Base-by-base conservation (phyloP, 2,888 invertebrate genomes). In the Perizoma flavofasciatum region DNA sequence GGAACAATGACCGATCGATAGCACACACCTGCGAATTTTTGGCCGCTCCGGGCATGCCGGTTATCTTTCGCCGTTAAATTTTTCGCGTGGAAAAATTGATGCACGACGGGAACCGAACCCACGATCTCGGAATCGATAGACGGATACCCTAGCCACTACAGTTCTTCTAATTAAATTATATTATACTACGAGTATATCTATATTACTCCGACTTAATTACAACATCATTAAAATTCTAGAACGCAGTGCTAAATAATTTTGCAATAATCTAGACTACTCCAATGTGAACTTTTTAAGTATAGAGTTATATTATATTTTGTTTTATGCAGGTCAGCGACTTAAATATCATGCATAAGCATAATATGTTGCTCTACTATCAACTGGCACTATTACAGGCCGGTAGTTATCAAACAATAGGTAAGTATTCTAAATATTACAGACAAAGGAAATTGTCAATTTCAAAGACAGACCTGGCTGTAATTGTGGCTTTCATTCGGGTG, bases 401-500 rank as follows among this genome's bases (percentile, higher is more conserved):
- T 48, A 35, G 22, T 43, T 39, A 47, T 48, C 44, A 49, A 59
- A 59, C 34, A 54, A 45, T 10, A 45, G 43, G 22, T 6, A 8
- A 34, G 34, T 49, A 49, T 50, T 41, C 5, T 45, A 51, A 55
- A 37, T 51, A 41, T 6, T 32, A 33, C 52, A 40, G 39, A 60
- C 58, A 63, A 45, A 63, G 55, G 47, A 48, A 57, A 11, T 55
- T 63, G 55, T 44, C 61, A 33, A 34, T 61, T 56, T 47, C 9
- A 22, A 8, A 22, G 3, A 22, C 22, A 22, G 22, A 22, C 22
- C 22, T 22, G 22, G 22, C 22, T 22, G 22, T 22, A 22, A 22
- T 22, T 22, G 3, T 22, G 22, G 22, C 47, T 57, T 34, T 7
- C 54, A 67, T 62, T 62, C 64, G 55, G 64, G 66, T 1, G 1